These are phyloP conservation scores for Ellobius talpinus DNA, from an alignment of 2,113 vertebrate genomes.

Conservation along the genomic window DNA sequence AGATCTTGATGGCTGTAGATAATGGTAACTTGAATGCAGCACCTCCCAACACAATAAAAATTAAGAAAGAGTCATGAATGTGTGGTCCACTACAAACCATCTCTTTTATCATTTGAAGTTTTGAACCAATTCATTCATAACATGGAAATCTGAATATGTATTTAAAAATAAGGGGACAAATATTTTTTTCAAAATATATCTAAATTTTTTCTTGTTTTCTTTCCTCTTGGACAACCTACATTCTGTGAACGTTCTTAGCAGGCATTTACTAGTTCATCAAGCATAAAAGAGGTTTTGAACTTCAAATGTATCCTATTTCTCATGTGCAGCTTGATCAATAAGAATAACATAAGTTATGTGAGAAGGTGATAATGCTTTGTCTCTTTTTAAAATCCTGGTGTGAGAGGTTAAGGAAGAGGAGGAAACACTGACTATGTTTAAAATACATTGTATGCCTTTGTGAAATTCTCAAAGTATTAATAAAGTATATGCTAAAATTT, in stretches of 20 bases:
- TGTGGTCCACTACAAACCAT: background rate
- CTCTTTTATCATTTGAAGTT: conserved; percentile 31
- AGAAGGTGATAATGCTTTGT: conserved; percentile 8
- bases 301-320: background rate
- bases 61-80: background rate
- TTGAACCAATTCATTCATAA: background rate
- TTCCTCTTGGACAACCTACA: background rate
- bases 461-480: background rate
- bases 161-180: background rate
- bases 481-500: background rate
- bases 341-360: background rate
- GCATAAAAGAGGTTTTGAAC: background rate
- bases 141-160: background rate
- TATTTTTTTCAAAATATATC: background rate
- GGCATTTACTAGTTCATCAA: background rate
- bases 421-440: background rate
- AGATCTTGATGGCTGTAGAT: background rate
- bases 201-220: background rate
- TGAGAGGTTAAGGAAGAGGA: background rate
- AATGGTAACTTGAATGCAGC: background rate
- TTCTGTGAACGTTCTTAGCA: background rate
- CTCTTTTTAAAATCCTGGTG: background rate
- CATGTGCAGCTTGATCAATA: background rate
- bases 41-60: background rate
- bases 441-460: background rate